Percentiles rank a stretch among this genome's conserved stretches.
Evolutionary conservation across 92 coral and sea anemone genomes (phyloP).

Genomic region (Heliopora coerulea): DNA sequence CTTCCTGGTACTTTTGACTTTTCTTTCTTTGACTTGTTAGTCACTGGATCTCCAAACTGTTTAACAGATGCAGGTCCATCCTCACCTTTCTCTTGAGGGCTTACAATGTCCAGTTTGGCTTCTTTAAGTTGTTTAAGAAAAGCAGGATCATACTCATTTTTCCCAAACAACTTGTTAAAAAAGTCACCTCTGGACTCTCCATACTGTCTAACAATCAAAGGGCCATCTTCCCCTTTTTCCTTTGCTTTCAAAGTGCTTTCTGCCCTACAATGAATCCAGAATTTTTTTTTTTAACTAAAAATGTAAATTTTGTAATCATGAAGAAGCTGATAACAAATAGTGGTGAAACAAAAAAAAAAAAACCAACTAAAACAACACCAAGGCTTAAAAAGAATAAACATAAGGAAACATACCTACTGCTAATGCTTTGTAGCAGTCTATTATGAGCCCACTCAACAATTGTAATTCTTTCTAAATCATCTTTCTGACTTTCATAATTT

Average conservation of each 20-base stretch:
- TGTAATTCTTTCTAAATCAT: constrained; percentile 88
- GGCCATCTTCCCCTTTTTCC: constrained; percentile 76
- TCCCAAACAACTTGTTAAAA: constrained; percentile 49
- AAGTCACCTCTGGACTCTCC: constrained; percentile 86
- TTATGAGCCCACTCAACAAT: constrained; percentile 93
- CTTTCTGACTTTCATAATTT: constrained; percentile 63
- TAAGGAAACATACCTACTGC: constrained; percentile 57
- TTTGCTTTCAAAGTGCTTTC: constrained; percentile 70
- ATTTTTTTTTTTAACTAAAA: neutral
- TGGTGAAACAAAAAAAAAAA: neutral
- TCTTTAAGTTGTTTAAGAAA: neutral
- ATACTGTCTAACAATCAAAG: constrained; percentile 67
- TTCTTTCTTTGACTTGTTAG: constrained; percentile 58
- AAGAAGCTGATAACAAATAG: no score
- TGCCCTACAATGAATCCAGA: constrained; percentile 45
- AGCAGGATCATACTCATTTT: neutral
- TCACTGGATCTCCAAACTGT: constrained; percentile 5
- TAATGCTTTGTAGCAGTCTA: constrained; percentile 72
- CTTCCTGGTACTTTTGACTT: constrained; percentile 16
- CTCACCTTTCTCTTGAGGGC: neutral
- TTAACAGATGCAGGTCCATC: constrained; percentile 12
- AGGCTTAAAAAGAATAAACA: neutral
- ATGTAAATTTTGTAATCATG: neutral
- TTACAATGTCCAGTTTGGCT: no score
- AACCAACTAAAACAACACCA: no score